Conservation (phyloP, 1,140 invertebrate species). For the Bombus cullumanus region DNA sequence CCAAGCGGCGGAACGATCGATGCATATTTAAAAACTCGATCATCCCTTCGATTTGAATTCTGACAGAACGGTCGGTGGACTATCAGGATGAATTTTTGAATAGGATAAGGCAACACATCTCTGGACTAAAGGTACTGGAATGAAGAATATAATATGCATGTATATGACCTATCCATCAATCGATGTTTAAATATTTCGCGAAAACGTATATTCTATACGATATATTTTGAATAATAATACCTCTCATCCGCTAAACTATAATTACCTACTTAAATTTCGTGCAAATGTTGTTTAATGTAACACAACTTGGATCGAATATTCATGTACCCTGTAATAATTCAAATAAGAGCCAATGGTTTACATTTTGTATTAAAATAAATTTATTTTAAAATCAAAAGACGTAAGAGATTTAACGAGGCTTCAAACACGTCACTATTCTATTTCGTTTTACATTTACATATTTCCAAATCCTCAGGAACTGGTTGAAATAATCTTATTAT, state of each 20-base stretch:
- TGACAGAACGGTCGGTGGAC: constrained; percentile 41
- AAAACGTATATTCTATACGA: not conserved
- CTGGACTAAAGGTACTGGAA: not conserved
- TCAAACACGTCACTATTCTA: too few species aligned
- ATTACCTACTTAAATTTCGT: not conserved
- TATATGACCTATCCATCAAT: not conserved
- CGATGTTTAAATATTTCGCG: not conserved
- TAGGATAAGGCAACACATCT: constrained; percentile 1
- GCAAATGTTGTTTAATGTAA: not conserved
- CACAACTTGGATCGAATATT: not conserved
- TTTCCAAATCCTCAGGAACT: too few species aligned
- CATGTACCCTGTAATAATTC: too few species aligned
- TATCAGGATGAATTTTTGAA: constrained; percentile 60
- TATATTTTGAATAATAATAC: not conserved
- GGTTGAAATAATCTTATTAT: too few species aligned
- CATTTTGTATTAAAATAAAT: too few species aligned
- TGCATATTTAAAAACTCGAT: constrained; percentile 71
- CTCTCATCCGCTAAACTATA: too few species aligned
- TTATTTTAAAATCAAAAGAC: not conserved
- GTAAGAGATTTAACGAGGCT: not conserved
- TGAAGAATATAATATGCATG: not conserved
- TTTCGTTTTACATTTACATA: too few species aligned
- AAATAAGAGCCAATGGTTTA: not conserved
- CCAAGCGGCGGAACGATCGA: constrained; percentile 40
- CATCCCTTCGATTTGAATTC: constrained; percentile 62